These are phyloP conservation scores for Oeneis ivallda DNA, from an alignment of 2,888 invertebrate species.

Conservation along the genomic window DNA sequence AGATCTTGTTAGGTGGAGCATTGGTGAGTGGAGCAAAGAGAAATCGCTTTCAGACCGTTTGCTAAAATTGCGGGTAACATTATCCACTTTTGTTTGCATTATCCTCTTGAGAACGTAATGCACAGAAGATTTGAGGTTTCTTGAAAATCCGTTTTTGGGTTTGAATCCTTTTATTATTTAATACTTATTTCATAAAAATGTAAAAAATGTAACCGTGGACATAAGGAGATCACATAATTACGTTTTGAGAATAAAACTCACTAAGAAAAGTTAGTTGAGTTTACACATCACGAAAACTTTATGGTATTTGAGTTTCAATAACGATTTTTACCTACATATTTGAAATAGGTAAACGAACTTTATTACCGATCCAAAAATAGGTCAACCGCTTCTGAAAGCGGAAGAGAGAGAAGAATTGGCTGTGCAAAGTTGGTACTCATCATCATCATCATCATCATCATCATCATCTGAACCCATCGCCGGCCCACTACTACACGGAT, in stretches of 20 bases:
- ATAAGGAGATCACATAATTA: not conserved
- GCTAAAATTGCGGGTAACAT: constrained; percentile 42
- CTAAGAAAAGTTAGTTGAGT: no score
- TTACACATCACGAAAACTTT: no score
- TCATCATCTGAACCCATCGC: no score
- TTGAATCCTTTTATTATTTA: not conserved
- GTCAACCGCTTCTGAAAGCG: no score
- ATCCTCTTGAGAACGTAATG: constrained; percentile 42
- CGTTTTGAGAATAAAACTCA: not conserved
- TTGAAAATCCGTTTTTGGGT: constrained; percentile 1
- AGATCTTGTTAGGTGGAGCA: constrained; percentile 39
- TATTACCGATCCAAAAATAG: no score
- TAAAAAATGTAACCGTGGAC: not conserved
- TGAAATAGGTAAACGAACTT: no score
- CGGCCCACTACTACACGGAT: no score
- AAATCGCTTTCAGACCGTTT: constrained; percentile 38
- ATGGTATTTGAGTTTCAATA: no score
- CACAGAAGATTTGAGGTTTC: constrained; percentile 14
- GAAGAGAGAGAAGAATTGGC: no score
- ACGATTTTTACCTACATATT: no score
- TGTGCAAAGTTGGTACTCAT: no score
- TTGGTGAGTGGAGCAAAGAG: constrained; percentile 41
- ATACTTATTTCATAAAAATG: not conserved
- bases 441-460: no score
- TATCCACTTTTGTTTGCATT: constrained; percentile 50